Evolutionary conservation across 1,140 invertebrate genomes (phyloP), one percentile per base, ranked within the genome.

Genomic region (Anadara kagoshimensis): DNA sequence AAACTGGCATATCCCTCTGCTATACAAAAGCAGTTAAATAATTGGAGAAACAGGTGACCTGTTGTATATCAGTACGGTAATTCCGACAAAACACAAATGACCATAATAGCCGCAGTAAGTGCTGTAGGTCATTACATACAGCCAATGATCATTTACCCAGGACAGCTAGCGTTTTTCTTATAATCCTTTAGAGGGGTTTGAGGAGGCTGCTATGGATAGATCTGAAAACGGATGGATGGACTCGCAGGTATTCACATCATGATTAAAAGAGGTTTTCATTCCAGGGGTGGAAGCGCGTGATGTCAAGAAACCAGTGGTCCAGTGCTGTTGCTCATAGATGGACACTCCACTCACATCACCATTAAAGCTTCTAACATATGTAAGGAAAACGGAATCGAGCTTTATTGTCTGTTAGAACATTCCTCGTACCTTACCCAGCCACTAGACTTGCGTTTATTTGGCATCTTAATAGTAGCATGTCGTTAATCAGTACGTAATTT

Each of bases 271-370:
- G 5, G 18, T n/a, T 20, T 61, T 36, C 29, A 16, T 69, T 47
- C 10, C 41, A 24, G 26, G 11, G 16, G 56, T 69, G 11, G 29
- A 59, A 43, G 36, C 3, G 3, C 47, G 53, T 36, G n/a, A 29
- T 4, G 36, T 69, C 12, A 47, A 26, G 22, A 11, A 22, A 8
- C 71, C 64, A 10, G 24, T 68, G 14, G n/a, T n/a, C n/a, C n/a
- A n/a, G n/a, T n/a, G n/a, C 10, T 68, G 22, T 20, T 73, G 16
- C 47, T 73, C 44, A 56, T 67, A 43, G 56, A 73, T 68, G 64
- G 65, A 2, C 72, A 74, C 54, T 16, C 29, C 11, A 74, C 43
- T n/a, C 72, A 74, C 43, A 45, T 67, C n/a, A 53, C 64, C 49
- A 18, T 59, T 1, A 20, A 53, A n/a, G 45, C 51, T 14, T 5